Evolutionary conservation across 2,797 vertebrate species (phyloP).

Genomic region (Monodelphis domestica): DNA sequence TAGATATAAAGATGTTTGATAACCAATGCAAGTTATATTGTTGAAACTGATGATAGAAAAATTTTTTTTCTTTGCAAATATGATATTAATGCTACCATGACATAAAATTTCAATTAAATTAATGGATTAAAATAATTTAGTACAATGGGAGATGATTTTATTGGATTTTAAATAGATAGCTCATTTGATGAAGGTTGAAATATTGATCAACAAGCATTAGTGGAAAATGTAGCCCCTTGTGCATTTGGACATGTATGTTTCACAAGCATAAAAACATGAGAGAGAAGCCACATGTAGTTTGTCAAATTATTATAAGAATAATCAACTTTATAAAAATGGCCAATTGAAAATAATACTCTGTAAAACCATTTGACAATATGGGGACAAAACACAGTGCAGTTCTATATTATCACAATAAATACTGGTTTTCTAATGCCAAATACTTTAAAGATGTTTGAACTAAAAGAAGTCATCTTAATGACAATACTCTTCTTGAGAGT

Average conservation of each 20-base stretch:
- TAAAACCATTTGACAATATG: neutral
- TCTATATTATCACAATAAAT: neutral
- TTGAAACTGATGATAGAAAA: neutral
- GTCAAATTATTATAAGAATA: neutral
- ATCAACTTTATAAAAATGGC: neutral
- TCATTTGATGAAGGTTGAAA: neutral
- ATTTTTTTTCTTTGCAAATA: neutral
- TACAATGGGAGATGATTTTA: neutral
- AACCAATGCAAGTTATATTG: neutral
- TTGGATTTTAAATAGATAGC: neutral
- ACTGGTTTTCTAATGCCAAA: neutral
- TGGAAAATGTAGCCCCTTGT: neutral
- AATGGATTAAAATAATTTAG: neutral
- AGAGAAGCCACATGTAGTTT: neutral
- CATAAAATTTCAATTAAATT: conserved; percentile 41
- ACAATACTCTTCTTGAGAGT: too few relatives aligned
- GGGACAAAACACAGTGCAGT: neutral
- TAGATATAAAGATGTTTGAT: neutral
- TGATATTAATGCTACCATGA: neutral
- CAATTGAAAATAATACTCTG: neutral
- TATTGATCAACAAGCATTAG: neutral
- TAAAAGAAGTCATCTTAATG: neutral
- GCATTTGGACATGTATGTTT: neutral
- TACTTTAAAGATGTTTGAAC: neutral
- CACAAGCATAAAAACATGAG: neutral